Percentiles rank a stretch among this genome's conserved stretches.
Evolutionary conservation across 1,140 invertebrate species (phyloP).

Genomic region (Centruroides sculpturatus): DNA sequence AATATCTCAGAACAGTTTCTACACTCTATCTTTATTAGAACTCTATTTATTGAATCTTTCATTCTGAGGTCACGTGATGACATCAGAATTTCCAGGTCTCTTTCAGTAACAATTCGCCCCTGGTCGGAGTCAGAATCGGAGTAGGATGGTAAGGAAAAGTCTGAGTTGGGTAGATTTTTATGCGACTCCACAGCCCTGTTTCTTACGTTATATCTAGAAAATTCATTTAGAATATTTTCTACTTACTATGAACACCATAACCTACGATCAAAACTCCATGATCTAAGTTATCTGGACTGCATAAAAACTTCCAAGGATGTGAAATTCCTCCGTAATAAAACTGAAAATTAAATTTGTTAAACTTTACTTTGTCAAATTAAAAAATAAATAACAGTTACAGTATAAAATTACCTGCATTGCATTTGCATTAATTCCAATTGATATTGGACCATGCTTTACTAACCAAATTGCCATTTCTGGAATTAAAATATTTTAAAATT

Average conservation of each 20-base stretch:
- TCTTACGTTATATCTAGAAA: too few relatives aligned
- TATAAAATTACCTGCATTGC: constrained; percentile 60
- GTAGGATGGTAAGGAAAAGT: too few relatives aligned
- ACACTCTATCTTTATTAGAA: too few relatives aligned
- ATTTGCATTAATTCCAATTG: constrained; percentile 94
- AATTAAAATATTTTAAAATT: constrained; percentile 11
- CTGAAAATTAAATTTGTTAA: constrained; percentile 27
- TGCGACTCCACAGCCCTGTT: too few relatives aligned
- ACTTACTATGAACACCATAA: constrained; percentile 15
- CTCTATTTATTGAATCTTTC: too few relatives aligned
- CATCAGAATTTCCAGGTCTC: too few relatives aligned
- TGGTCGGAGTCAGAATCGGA: too few relatives aligned
- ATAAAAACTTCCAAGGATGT: constrained; percentile 81
- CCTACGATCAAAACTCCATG: constrained; percentile 81
- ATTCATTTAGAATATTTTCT: neutral
- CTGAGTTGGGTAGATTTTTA: too few relatives aligned
- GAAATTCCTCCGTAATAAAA: constrained; percentile 95
- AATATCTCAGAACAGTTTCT: too few relatives aligned
- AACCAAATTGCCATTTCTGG: constrained; percentile 83
- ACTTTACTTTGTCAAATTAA: neutral
- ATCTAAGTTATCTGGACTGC: constrained; percentile 60
- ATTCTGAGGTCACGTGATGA: too few relatives aligned
- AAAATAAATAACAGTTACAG: neutral
- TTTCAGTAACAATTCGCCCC: too few relatives aligned
- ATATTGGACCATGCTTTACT: constrained; percentile 80